Base-by-base conservation (phyloP, 2,113 vertebrate species). In the Oryzias melastigma region DNA sequence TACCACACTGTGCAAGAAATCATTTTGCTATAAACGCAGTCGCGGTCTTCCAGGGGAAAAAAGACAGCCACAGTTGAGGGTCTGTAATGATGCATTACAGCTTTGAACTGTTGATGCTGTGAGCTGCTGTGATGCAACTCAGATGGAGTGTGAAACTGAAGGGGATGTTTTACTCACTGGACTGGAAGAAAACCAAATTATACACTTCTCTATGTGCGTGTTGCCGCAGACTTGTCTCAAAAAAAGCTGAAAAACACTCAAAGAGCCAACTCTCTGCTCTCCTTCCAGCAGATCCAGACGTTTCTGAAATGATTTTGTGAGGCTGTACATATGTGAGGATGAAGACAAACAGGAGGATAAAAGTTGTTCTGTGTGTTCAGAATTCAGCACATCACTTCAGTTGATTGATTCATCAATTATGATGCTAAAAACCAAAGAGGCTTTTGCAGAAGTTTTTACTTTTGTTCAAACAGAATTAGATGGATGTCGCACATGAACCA, bases 121-220 rank as follows among this genome's bases (percentile, higher is more conserved):
- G 53, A 56, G 62, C 61, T 19, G 49, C 19, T 7, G 40, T 29
- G 58, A 74, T 52, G 52, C 41, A 53, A 59, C 58, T 61, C 72
- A 74, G 64, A 74, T 74, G 57, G 61, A 52, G 67, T 73, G 65
- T 73, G 65, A 67, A 52, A 69, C 56, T 35, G 27, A 77, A 54
- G 56, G 40, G 48, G 67, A 64, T 70, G 50, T 63, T 71, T 44
- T 54, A 51, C 47, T 45, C 70, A 66, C 63, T 61, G 42, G 56
- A 58, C 58, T 78, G 62, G 24, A 58, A 63, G 58, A 58, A 53
- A 68, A 77, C 73, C 56, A 64, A 69, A 80, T 82, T 72, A 77
- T 72, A 62, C 60, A 73, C 68, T 76, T 78, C 35, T 65, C 47
- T 46, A 57, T 27, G 42, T 54, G 59, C 54, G 29, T 76, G 58